These are phyloP conservation scores for Lasioglossum villosulum DNA, from an alignment of 2,888 invertebrate genomes.

Conservation along the genomic window DNA sequence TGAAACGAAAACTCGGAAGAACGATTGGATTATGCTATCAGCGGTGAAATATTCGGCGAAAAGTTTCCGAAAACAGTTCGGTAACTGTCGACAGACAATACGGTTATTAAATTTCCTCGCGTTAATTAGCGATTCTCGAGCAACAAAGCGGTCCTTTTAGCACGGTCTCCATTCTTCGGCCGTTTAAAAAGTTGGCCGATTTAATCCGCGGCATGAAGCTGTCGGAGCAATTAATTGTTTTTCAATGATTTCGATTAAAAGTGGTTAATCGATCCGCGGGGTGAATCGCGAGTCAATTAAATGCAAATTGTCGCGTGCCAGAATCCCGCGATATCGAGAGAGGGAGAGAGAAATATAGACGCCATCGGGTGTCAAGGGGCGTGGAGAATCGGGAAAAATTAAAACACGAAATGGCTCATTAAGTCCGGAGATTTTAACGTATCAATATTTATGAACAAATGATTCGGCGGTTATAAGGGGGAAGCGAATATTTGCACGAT, in stretches of 20 bases:
- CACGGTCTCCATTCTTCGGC: neutral
- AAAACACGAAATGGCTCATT: slow-evolving; percentile 64
- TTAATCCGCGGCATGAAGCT: neutral
- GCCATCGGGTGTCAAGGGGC: neutral
- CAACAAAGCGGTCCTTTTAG: neutral
- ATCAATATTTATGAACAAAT: slow-evolving; percentile 72
- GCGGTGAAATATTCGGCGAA: neutral
- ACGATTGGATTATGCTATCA: too few species aligned
- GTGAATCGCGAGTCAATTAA: slow-evolving; percentile 56
- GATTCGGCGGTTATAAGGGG: slow-evolving; percentile 49
- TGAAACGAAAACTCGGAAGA: too few species aligned
- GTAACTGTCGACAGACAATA: neutral
- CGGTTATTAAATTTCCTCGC: neutral
- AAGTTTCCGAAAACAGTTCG: neutral
- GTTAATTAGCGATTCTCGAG: neutral
- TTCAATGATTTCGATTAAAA: slow-evolving; percentile 43
- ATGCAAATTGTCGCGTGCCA: slow-evolving; percentile 46
- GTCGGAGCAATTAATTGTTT: slow-evolving; percentile 22
- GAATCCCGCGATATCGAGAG: slow-evolving; percentile 34
- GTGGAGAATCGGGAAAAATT: slow-evolving; percentile 39
- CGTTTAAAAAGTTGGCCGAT: neutral
- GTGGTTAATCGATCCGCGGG: slow-evolving; percentile 39
- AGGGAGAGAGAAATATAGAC: neutral
- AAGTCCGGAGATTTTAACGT: slow-evolving; percentile 54
- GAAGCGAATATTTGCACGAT: slow-evolving; percentile 66